A percentile compares a stretch with the other conserved stretches of the same genome.
phyloP scores from a whole-genome alignment of 2,113 vertebrate genomes.

The Xenopus tropicalis region UCB_Xtro_10.0 CM004444.2:172986001-172986500 shows the following conservation, averaged over 20 bases:
- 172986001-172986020: slow-evolving; percentile 23
- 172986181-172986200: background rate
- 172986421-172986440: too few relatives aligned
- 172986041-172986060: slow-evolving; percentile 17
- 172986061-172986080: slow-evolving; percentile 26
- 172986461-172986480: too few relatives aligned
- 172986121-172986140: slow-evolving; percentile 24
- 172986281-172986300: background rate
- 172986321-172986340: background rate
- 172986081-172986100: slow-evolving; percentile 15
- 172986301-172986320: background rate
- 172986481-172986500: too few relatives aligned
- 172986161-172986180: slow-evolving; percentile 7
- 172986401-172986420: background rate
- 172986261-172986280: background rate
- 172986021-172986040: slow-evolving; percentile 30
- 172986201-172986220: background rate
- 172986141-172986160: background rate
- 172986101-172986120: slow-evolving; percentile 13
- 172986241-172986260: background rate
- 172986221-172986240: background rate
- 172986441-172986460: too few relatives aligned
- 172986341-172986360: background rate
- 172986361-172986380: background rate
- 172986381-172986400: background rate